Base-by-base conservation (phyloP, 2,888 invertebrate genomes). In the Plebejus anna region DNA sequence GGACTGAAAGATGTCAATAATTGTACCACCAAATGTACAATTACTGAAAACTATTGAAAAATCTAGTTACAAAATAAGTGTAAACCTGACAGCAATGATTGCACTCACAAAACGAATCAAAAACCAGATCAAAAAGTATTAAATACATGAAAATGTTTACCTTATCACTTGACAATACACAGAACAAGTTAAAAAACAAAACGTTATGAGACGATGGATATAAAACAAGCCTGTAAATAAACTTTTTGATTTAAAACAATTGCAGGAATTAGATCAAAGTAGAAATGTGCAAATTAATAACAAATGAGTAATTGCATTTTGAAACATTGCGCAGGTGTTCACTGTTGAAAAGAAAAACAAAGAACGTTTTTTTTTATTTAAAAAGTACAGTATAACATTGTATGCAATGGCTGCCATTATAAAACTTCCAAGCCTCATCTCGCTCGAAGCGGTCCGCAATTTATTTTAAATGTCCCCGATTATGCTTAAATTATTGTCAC, bases 211-310 rank as follows among this genome's bases (percentile, higher is more conserved):
- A 86, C 82, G 82, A 87, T 87, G 87, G 83, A 79, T 79, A 83
- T 83, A 82, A 81, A 87, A 87, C 79, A 87, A 90, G 90, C 89
- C 87, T 86, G 83, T 85, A 89, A 89, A 82, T 81, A 83, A 82
- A 81, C 79, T 79, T 75, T 32, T 78, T 78, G 78, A 78, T 81
- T 80, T 81, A 80, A 81, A 78, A 79, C 79, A 76, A 80, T 79
- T 75, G 77, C 77, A 76, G 78, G 78, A 77, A 79, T 70, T 76
- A 86, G 79, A 80, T 81, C 80, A 83, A 85, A 84, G 82, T 79
- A 83, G 80, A 83, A 78, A 83, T 83, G 87, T 88, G 89, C 89
- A 89, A 89, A 89, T 85, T 83, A 89, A 87, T 85, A 83, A 82
- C 83, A 86, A 84, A 82, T 77, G 78, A 78, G 80, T 79, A 82